Percentiles rank a stretch among this genome's conserved stretches.
Conservation (phyloP, 2,797 vertebrate genomes). For the Rachycentron canadum region DNA sequence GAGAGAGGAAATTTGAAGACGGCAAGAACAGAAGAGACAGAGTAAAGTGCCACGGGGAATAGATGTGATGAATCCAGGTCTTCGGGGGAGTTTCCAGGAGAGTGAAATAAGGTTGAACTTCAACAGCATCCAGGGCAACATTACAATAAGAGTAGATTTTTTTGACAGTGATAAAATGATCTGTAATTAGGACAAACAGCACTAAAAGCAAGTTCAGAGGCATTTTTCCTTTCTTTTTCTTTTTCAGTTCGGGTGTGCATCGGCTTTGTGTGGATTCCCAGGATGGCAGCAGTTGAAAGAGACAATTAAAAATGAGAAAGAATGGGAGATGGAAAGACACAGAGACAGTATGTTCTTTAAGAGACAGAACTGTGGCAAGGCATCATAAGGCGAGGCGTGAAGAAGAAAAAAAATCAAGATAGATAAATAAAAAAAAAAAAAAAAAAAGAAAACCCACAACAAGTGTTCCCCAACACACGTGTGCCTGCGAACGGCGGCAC, state of each 20-base stretch:
- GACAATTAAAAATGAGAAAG: conserved; percentile 31
- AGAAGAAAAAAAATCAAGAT: not conserved
- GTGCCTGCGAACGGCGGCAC: conserved; percentile 62
- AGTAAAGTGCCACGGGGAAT: conserved; percentile 54
- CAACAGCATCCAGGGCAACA: conserved; percentile 79
- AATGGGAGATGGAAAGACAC: conserved; percentile 25
- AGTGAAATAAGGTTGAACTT: conserved; percentile 79
- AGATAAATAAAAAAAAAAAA: not conserved
- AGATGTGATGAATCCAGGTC: conserved; percentile 77
- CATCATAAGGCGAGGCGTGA: conserved; percentile 71
- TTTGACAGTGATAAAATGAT: conserved; percentile 73
- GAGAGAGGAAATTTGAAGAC: conserved; percentile 41
- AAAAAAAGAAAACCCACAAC: conserved; percentile 53
- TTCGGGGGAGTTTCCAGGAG: conserved; percentile 73
- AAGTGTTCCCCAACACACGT: conserved; percentile 70
- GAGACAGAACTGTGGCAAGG: conserved; percentile 57
- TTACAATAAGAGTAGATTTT: conserved; percentile 68
- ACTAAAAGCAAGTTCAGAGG: conserved; percentile 87
- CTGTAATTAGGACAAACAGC: conserved; percentile 83
- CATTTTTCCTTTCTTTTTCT: conserved; percentile 56
- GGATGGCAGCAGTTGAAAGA: conserved; percentile 72
- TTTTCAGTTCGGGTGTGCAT: conserved; percentile 74
- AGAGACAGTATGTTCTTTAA: conserved; percentile 27
- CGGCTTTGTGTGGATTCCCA: conserved; percentile 79
- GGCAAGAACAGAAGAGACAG: conserved; percentile 52